These are phyloP conservation scores for Mesitornis unicolor DNA, from an alignment of 2,113 vertebrate genomes.

Conservation along the genomic window DNA sequence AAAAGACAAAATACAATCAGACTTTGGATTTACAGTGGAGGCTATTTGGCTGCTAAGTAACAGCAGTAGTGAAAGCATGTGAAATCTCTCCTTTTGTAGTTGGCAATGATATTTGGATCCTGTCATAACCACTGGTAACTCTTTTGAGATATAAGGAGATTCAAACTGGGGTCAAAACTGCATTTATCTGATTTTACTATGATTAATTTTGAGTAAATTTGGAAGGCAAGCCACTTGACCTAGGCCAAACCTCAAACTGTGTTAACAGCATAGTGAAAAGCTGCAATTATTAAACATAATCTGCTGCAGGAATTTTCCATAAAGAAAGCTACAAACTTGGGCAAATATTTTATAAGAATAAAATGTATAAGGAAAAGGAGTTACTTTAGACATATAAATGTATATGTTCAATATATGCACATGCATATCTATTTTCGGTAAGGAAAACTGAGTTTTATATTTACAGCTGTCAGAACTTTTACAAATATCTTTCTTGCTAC, in stretches of 20 bases:
- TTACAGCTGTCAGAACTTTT: not conserved
- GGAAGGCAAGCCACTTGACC: not conserved
- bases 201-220: not conserved
- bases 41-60: not conserved
- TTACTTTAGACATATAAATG: not conserved
- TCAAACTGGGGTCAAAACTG: not conserved
- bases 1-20: not conserved
- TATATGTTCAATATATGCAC: not conserved
- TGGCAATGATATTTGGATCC: not conserved
- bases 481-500: constrained; percentile 14
- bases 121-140: not conserved
- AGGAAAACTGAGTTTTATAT: not conserved
- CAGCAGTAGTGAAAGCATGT: not conserved
- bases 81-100: not conserved
- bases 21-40: not conserved
- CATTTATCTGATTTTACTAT: not conserved
- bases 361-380: not conserved
- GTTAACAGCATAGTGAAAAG: not conserved
- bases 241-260: not conserved
- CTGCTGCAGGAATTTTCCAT: not conserved
- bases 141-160: not conserved
- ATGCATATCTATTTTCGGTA: not conserved
- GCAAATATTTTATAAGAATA: not conserved
- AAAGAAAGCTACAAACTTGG: not conserved
- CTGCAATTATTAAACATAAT: not conserved